Percentiles rank a stretch among this genome's conserved stretches.
phyloP scores from a whole-genome alignment of 2,113 vertebrate species.

The Planiliza haematocheilus region DNA sequence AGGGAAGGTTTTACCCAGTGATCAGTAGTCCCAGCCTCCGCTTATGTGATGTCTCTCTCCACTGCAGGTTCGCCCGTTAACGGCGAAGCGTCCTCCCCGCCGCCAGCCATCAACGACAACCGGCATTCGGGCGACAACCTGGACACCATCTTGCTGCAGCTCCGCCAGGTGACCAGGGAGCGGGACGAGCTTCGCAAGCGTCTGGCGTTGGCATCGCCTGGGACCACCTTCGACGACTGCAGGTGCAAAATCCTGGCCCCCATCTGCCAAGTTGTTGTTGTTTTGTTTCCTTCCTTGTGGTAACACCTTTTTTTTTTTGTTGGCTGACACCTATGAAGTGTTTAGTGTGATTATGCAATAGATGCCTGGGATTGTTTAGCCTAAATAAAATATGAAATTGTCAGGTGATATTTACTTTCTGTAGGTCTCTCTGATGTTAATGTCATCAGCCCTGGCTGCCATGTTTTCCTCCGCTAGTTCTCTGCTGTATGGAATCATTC shows the following conservation, averaged over 20 bases:
- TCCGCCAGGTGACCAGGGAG: conserved; percentile 95
- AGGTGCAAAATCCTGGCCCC: conserved; percentile 83
- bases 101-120: conserved; percentile 88
- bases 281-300: neutral
- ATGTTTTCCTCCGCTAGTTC: conserved; percentile 30
- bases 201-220: conserved; percentile 92
- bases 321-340: conserved; percentile 14
- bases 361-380: neutral
- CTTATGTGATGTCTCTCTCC: conserved; percentile 69
- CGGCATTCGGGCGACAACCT: conserved; percentile 91
- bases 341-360: neutral
- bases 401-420: conserved; percentile 26
- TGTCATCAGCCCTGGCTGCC: conserved; percentile 14
- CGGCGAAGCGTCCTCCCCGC: conserved; percentile 90
- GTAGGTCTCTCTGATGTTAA: neutral
- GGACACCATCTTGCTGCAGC: conserved; percentile 92
- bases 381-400: conserved; percentile 4
- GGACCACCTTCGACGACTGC: conserved; percentile 95
- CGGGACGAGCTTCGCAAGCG: conserved; percentile 96
- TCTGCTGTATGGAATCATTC: conserved; percentile 30
- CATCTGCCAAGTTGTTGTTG: conserved; percentile 43
- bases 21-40: conserved; percentile 35
- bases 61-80: conserved; percentile 91
- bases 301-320: conserved; percentile 19
- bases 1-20: neutral